Conservation (phyloP, 2,888 invertebrate species). For the Nymphalis c-album region DNA sequence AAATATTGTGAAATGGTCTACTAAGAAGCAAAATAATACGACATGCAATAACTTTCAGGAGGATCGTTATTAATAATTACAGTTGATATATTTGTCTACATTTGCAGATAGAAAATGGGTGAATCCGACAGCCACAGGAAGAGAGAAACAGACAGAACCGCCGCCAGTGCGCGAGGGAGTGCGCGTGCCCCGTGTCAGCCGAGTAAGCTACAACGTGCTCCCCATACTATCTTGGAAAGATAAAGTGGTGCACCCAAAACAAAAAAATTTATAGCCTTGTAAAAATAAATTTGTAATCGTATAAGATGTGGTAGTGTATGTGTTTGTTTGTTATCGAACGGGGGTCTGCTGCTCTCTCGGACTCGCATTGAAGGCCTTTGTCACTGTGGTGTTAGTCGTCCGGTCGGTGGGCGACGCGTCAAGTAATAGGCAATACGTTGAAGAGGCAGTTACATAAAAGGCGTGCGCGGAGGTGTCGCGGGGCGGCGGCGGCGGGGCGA, state of each 20-base stretch:
- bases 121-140: constrained; percentile 81
- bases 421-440: constrained; percentile 69
- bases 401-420: constrained; percentile 62
- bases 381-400: constrained; percentile 76
- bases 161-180: constrained; percentile 77
- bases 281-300: constrained; percentile 61
- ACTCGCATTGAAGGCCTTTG: constrained; percentile 81
- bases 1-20: constrained; percentile 45
- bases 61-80: constrained; percentile 20
- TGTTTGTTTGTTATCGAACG: constrained; percentile 75
- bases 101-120: constrained; percentile 71
- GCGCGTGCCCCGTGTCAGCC: constrained; percentile 75
- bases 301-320: constrained; percentile 74
- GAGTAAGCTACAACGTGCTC: constrained; percentile 74
- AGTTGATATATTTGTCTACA: constrained; percentile 35
- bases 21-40: constrained; percentile 39
- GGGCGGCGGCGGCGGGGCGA: constrained; percentile 54
- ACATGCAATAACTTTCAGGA: constrained; percentile 36
- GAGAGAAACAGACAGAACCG: constrained; percentile 82
- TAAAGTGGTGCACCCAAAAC: constrained; percentile 68
- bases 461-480: constrained; percentile 68
- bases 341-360: constrained; percentile 83
- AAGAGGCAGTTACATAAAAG: constrained; percentile 65
- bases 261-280: constrained; percentile 53
- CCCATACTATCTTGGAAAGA: constrained; percentile 64